phyloP scores from a whole-genome alignment of 2,797 vertebrate genomes.

The Anguilla megastoma region DNA sequence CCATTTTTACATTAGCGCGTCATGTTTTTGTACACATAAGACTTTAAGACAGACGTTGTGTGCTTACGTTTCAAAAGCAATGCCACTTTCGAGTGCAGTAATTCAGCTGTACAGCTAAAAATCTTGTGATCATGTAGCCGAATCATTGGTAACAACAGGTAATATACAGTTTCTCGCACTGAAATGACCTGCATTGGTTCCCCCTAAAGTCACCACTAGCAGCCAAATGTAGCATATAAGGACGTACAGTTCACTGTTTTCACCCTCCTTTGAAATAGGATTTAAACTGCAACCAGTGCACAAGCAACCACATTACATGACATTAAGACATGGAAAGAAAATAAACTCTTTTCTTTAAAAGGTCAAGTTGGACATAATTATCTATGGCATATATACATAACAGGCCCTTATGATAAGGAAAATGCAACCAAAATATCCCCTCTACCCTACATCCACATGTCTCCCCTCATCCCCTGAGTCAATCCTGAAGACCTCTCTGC shows the following conservation, averaged over 20 bases:
- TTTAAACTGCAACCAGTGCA: constrained; percentile 49
- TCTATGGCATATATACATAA: constrained; percentile 45
- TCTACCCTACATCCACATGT: not conserved
- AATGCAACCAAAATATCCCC: constrained; percentile 12
- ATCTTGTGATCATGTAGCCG: not conserved
- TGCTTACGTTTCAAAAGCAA: not conserved
- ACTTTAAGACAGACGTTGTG: not conserved
- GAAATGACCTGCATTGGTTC: constrained; percentile 19
- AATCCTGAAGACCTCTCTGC: not conserved
- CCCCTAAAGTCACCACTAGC: constrained; percentile 39
- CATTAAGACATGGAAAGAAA: constrained; percentile 44
- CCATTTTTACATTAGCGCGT: not conserved
- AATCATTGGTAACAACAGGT: constrained; percentile 16
- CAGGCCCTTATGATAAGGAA: constrained; percentile 27
- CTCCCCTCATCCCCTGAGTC: not conserved
- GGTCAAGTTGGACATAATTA: constrained; percentile 44
- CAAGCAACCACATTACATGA: constrained; percentile 48
- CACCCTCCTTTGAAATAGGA: constrained; percentile 39
- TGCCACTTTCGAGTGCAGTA: not conserved
- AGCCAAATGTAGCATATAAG: constrained; percentile 14
- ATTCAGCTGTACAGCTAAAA: not conserved
- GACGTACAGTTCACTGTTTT: not conserved
- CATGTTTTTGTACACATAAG: not conserved
- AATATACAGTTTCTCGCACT: constrained; percentile 37
- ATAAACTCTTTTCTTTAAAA: constrained; percentile 36